Evolutionary conservation across 1,140 invertebrate species (phyloP).

Genomic region (Centruroides vittatus): DNA sequence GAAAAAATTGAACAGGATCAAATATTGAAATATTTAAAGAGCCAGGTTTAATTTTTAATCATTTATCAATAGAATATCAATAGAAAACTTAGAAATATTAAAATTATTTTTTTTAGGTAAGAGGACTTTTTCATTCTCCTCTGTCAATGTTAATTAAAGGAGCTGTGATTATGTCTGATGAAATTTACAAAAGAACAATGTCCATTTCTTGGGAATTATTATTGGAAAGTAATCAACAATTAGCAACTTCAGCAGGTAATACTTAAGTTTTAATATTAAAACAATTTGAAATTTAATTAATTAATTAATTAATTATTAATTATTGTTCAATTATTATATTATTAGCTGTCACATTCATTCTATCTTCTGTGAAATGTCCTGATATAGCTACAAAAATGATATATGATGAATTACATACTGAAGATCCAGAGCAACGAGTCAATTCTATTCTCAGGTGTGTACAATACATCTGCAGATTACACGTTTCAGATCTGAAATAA

Average conservation of each 20-base stretch:
- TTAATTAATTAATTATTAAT: not conserved
- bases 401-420: slow-evolving; percentile 66
- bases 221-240: slow-evolving; percentile 50
- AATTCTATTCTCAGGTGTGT: slow-evolving; percentile 59
- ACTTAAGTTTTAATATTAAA: not conserved
- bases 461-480: slow-evolving; percentile 3
- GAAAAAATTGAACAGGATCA: slow-evolving; percentile 41
- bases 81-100: not conserved
- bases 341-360: slow-evolving; percentile 78
- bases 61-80: not conserved
- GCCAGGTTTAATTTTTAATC: slow-evolving; percentile 35
- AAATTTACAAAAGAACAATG: slow-evolving; percentile 72
- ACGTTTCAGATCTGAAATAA: not conserved
- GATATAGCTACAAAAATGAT: slow-evolving; percentile 75
- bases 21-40: slow-evolving; percentile 73
- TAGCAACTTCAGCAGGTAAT: slow-evolving; percentile 35
- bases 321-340: slow-evolving; percentile 37
- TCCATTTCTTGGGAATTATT: slow-evolving; percentile 88
- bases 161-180: slow-evolving; percentile 72
- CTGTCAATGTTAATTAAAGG: slow-evolving; percentile 81
- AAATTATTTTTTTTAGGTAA: slow-evolving; percentile 39
- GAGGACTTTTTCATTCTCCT: slow-evolving; percentile 76
- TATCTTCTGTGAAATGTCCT: slow-evolving; percentile 77
- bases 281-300: not conserved
- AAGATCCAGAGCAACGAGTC: slow-evolving; percentile 57